These are phyloP conservation scores for Antrozous pallidus DNA, from an alignment of 2,797 vertebrate species.

Conservation along the genomic window DNA sequence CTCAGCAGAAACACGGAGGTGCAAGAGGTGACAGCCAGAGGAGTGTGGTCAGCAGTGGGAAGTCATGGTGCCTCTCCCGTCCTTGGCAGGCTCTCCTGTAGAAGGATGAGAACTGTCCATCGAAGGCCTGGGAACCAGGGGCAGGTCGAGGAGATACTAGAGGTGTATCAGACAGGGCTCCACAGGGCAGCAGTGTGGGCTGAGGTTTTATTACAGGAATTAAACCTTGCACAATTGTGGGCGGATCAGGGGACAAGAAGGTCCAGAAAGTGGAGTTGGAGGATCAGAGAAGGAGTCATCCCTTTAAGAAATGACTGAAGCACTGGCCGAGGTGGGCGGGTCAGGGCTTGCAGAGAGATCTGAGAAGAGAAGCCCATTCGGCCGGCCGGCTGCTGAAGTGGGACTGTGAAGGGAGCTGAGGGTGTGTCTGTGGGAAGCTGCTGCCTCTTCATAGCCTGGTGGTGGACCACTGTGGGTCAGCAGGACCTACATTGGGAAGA, in stretches of 20 bases:
- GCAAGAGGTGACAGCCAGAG: background rate
- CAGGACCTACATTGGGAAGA: background rate
- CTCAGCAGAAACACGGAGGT: background rate
- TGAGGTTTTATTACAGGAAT: background rate
- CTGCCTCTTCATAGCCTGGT: background rate
- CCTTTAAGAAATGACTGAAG: background rate
- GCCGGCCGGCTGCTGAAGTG: too few species aligned
- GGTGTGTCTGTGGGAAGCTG: background rate
- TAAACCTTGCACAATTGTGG: background rate
- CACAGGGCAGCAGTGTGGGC: background rate
- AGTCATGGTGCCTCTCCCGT: rapidly evolving
- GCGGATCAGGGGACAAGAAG: background rate
- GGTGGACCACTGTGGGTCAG: rapidly evolving
- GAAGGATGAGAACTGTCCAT: rapidly evolving
- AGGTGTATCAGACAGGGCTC: background rate
- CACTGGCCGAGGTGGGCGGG: background rate
- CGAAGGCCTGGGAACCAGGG: background rate
- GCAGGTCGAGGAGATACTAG: background rate
- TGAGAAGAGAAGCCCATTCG: background rate
- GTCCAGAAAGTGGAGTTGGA: background rate
- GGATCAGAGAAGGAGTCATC: background rate
- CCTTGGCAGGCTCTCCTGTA: too few species aligned
- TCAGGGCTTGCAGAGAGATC: background rate
- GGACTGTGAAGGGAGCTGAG: rapidly evolving
- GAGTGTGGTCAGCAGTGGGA: background rate